These are phyloP conservation scores for Ursus arctos DNA, from an alignment of 2,113 vertebrate species.

Conservation along the genomic window DNA sequence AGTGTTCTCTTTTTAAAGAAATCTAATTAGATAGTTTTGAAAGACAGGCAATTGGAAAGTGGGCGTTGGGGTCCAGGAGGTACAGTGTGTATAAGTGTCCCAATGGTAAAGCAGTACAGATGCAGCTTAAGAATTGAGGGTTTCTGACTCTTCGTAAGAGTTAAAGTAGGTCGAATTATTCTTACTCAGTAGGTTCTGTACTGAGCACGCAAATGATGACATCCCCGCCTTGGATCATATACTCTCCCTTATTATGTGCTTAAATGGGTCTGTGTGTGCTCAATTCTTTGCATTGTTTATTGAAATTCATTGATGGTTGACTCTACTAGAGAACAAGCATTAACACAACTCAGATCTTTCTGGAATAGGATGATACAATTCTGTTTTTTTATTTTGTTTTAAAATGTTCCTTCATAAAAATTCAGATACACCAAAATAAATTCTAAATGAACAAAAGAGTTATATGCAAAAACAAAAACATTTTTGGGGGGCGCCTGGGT, in stretches of 20 bases:
- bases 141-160: neutral
- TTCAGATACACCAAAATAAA: conserved; percentile 20
- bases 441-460: conserved; percentile 8
- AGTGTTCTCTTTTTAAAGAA: conserved; percentile 28
- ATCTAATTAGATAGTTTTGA: conserved; percentile 52
- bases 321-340: neutral
- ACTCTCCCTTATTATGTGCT: neutral
- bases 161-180: neutral
- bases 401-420: conserved; percentile 26
- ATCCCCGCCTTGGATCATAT: neutral
- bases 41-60: conserved; percentile 32
- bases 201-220: neutral
- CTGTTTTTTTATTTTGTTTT: neutral
- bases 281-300: neutral
- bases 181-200: conserved; percentile 30
- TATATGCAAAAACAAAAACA: conserved; percentile 34
- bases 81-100: neutral
- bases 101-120: neutral
- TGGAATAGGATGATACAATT: neutral
- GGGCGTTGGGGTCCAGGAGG: neutral
- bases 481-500: neutral
- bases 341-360: neutral
- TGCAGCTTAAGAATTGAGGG: neutral
- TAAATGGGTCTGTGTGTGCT: neutral
- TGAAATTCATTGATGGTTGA: neutral